Evolutionary conservation across 1,140 invertebrate species (phyloP), one percentile per base, ranked within the genome.

Genomic region (Drosophila bipectinata): DNA sequence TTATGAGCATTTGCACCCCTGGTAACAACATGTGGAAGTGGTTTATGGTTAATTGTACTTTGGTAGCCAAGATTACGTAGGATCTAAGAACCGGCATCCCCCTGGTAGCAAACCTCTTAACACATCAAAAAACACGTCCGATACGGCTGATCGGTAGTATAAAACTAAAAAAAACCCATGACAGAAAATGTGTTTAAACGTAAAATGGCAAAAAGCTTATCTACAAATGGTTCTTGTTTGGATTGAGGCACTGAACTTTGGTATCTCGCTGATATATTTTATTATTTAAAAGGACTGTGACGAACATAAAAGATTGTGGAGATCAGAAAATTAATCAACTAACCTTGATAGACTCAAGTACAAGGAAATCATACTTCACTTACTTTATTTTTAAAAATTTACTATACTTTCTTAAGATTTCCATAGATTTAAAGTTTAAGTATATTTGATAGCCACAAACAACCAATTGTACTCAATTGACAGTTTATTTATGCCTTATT

Each of bases 191-290:
- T 47, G 21, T 48, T 57, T 9, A 12, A 44, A 48, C 26, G 26
- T 32, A 5, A 8, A 39, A 30, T 28, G 28, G 37, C 28, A 10
- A 21, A 45, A 44, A 34, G 49, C 81, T 87, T 88, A 85, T 85
- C 51, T 49, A 39, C 15, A 12, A 57, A 60, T 39, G 45, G 61
- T 18, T 79, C 41, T 44, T 44, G 45, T 67, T 62, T 74, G 56
- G 59, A 74, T 75, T 66, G 72, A 52, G 15, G 57, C 63, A 71
- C 2, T 75, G 77, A 87, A 85, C 81, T 82, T 84, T 85, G 80
- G 45, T 77, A 84, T 68, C 67, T 12, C 5, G 37, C 18, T 67
- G 53, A 67, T 52, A 72, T 60, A 67, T 72, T 67, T 77, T 68
- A 73, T 69, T 48, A 54, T 49, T 48, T 8, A 41, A 66, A 30